Base-by-base conservation (phyloP, 1,140 invertebrate genomes). In the Cepaea nemoralis region DNA sequence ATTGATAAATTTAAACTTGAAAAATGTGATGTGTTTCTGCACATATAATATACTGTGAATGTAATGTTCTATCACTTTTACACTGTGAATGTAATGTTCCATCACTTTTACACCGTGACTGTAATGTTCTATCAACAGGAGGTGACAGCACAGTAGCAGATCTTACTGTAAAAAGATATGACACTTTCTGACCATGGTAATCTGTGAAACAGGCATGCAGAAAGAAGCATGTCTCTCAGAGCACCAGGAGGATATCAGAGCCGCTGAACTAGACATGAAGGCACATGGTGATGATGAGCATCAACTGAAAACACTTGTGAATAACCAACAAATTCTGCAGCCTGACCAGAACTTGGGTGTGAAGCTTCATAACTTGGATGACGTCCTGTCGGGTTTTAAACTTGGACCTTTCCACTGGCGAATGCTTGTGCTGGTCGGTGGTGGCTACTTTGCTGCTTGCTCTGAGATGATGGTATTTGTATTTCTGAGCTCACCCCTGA, bases 361-460 rank as follows among this genome's bases (percentile, higher is more conserved):
- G 59, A 69, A 24, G n/a, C 37, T 35, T 40, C 59, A 55, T 0
- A 35, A 85, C 14, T 79, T 90, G 24, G 88, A 90, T 45, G 87
- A 88, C 76, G 86, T 88, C 31, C 73, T 90, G 48, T 86, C 87
- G 0, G 35, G 82, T 24, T 33, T 88, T 10, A 86, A 88, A 81
- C 86, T 90, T 70, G 89, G 89, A 37, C 63, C 45, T 16, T 89
- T 89, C 82, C 88, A 90, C 31, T 80, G 86, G 16, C 83, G 87
- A 79, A 86, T 90, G 83, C 45, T 90, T 48, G 35, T 85, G 16
- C 67, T 89, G 0, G 83, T 85, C 39, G 87, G 89, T n/a, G 85
- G 86, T 35, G 88, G 86, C n/a, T 90, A 90, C 79, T 89, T 90
- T 77, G 85, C 88, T 24, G 86, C 86, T 14, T 90, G 89, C 83